These are phyloP conservation scores for Silurus lanzhouensis DNA, from an alignment of 2,797 vertebrate species.

Conservation along the genomic window DNA sequence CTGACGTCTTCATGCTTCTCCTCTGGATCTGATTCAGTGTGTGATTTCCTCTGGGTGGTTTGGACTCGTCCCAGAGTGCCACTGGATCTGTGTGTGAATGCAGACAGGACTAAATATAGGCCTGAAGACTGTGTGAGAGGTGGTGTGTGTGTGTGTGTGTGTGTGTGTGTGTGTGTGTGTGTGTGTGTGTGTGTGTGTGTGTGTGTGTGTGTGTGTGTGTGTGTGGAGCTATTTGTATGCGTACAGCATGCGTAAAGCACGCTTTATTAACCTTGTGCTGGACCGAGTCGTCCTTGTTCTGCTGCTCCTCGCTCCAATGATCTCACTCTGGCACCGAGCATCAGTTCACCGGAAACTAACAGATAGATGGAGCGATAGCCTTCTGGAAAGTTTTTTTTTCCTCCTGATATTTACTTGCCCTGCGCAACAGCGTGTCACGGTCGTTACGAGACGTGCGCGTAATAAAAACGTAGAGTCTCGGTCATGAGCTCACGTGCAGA, in stretches of 20 bases:
- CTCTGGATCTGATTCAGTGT: not conserved
- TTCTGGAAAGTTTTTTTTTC: not conserved
- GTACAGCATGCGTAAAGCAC: not conserved
- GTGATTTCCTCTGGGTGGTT: not conserved
- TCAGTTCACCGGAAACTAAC: conserved; percentile 6
- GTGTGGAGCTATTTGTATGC: conserved; percentile 5
- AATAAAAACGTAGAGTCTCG: not conserved
- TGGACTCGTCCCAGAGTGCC: conserved; percentile 29
- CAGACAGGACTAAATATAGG: conserved; percentile 78
- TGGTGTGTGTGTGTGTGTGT: conserved; percentile 10
- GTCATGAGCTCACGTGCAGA: not conserved
- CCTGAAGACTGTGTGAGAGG: conserved; percentile 40
- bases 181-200: not conserved
- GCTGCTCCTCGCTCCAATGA: conserved; percentile 53
- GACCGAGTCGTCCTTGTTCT: conserved; percentile 59
- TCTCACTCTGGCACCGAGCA: conserved; percentile 32
- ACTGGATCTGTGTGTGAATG: conserved; percentile 64
- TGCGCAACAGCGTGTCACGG: not conserved
- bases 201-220: not conserved
- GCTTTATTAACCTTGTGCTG: conserved; percentile 63
- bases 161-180: conserved; percentile 12
- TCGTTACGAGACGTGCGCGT: not conserved
- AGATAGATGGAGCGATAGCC: not conserved
- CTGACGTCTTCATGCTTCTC: not conserved
- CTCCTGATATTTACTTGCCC: not conserved